Percentiles rank a stretch among this genome's conserved stretches.
phyloP scores from a whole-genome alignment of 35 echinoderm and acorn worm genomes.

The Apostichopus californicus region DNA sequence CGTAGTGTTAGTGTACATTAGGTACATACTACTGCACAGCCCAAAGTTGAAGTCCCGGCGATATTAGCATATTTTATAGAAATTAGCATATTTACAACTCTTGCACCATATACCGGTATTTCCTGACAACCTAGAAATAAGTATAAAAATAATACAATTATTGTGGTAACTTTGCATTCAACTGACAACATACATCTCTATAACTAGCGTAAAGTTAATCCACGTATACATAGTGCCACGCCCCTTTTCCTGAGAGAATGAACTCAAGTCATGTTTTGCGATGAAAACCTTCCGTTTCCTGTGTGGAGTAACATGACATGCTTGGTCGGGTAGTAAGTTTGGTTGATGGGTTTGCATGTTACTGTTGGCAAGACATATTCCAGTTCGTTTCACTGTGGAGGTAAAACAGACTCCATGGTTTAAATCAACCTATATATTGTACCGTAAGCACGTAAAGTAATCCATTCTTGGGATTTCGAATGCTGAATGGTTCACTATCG shows the following conservation, averaged over 20 bases:
- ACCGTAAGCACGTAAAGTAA: too few species aligned
- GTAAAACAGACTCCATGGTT: too few species aligned
- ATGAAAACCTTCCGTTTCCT: too few species aligned
- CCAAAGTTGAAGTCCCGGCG: neutral
- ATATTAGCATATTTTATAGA: constrained; percentile 37
- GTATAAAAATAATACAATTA: neutral
- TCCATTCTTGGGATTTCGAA: too few species aligned
- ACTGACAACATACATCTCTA: neutral
- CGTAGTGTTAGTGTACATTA: neutral
- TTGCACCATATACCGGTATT: neutral
- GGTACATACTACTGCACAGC: neutral
- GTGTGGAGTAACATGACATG: too few species aligned
- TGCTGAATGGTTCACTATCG: too few species aligned
- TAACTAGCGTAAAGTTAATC: neutral
- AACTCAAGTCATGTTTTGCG: too few species aligned
- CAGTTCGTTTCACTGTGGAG: too few species aligned
- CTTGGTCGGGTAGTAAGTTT: too few species aligned
- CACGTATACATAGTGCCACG: constrained; percentile 27
- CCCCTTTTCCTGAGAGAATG: neutral
- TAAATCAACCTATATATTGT: too few species aligned
- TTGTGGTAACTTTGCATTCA: neutral
- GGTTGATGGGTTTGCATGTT: too few species aligned
- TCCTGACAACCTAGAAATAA: neutral
- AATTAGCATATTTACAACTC: constrained; percentile 31
- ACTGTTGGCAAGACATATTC: too few species aligned